phyloP scores from a whole-genome alignment of 2,888 invertebrate species.

The Pachydiplax longipennis region DNA sequence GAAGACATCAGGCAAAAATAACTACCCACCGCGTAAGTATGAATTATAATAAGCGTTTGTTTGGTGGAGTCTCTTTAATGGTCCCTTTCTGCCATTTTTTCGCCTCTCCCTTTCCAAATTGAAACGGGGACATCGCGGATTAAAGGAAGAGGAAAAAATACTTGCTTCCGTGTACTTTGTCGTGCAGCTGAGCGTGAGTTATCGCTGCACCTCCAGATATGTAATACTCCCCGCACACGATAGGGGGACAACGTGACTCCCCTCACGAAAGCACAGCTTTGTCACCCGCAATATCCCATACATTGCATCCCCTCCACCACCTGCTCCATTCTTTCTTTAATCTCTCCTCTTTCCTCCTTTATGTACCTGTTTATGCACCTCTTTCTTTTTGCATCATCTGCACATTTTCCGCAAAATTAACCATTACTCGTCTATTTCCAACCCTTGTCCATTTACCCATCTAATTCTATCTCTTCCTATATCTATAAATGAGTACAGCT shows the following conservation, averaged over 20 bases:
- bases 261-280: background rate
- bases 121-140: background rate
- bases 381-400: no score
- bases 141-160: background rate
- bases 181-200: background rate
- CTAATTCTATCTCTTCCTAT: background rate
- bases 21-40: background rate
- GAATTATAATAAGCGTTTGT: background rate
- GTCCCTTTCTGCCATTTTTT: background rate
- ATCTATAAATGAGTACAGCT: background rate
- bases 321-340: no score
- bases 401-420: background rate
- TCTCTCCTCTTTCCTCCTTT: background rate
- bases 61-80: background rate
- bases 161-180: background rate
- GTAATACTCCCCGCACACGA: background rate
- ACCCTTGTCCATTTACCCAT: background rate
- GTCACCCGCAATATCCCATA: background rate
- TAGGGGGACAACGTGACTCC: background rate
- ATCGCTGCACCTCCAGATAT: background rate
- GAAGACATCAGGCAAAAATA: background rate
- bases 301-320: background rate
- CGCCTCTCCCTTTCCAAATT: background rate
- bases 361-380: no score
- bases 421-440: background rate